Percentiles rank a stretch among this genome's conserved stretches.
These are phyloP conservation scores for Magallana gigas DNA, from an alignment of 1,140 invertebrate species.

Conservation along the genomic window DNA sequence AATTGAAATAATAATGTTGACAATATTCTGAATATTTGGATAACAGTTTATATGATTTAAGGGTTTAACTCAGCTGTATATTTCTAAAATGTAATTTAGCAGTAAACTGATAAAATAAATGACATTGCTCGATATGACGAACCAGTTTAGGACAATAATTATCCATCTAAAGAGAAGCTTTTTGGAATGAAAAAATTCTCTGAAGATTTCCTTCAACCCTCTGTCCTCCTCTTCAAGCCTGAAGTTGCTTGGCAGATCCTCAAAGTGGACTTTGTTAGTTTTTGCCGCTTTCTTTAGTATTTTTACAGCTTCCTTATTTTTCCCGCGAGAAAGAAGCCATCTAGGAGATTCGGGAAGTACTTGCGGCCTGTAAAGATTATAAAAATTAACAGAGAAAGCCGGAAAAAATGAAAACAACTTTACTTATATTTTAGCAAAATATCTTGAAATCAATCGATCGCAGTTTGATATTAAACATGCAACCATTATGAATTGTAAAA, in stretches of 20 bases:
- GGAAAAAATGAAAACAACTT: no score
- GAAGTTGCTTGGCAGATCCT: constrained; percentile 5
- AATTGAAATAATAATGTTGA: no score
- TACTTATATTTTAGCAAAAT: no score
- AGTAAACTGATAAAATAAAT: no score
- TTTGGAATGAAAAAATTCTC: constrained; percentile 25
- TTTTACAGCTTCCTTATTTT: constrained; percentile 2
- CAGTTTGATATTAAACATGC: no score
- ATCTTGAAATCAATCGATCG: no score
- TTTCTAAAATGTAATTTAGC: no score
- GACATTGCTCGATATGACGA: background rate
- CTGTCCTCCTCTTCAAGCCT: background rate
- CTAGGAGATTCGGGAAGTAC: constrained; percentile 18
- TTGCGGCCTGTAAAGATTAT: background rate
- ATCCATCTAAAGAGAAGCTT: constrained; percentile 16
- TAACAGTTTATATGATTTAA: no score
- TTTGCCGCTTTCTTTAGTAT: constrained; percentile 32
- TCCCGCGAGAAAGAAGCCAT: background rate
- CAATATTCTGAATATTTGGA: no score
- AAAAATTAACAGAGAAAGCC: no score
- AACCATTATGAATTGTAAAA: no score
- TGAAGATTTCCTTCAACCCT: background rate
- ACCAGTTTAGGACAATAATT: constrained; percentile 30
- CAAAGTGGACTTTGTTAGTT: background rate
- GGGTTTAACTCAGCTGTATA: no score